phyloP scores from a whole-genome alignment of 2,888 invertebrate species.

The Epiblema foenella region DNA sequence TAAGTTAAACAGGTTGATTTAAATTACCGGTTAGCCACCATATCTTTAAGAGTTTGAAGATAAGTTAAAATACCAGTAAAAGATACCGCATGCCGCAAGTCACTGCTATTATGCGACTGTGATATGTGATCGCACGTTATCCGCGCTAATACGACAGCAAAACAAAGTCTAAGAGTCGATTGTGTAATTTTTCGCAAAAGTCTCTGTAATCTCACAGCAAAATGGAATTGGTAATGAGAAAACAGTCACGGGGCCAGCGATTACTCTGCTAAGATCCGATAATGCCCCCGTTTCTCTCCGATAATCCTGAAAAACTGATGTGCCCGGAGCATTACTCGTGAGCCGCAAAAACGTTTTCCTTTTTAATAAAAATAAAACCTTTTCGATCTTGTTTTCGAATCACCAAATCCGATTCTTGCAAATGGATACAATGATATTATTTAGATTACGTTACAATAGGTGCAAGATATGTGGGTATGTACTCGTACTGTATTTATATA shows the following conservation, averaged over 20 bases:
- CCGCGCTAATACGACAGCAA: background rate
- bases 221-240: constrained; percentile 74
- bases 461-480: background rate
- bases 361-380: constrained; percentile 70
- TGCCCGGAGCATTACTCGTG: constrained; percentile 61
- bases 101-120: background rate
- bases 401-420: constrained; percentile 26
- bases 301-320: constrained; percentile 80
- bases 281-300: constrained; percentile 78
- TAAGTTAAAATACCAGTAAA: no score
- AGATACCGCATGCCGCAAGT: no score
- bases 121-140: background rate
- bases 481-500: no score
- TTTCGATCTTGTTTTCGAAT: constrained; percentile 46
- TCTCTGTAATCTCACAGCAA: constrained; percentile 53
- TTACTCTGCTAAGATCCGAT: constrained; percentile 77
- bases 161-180: background rate
- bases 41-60: no score
- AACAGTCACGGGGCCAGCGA: constrained; percentile 67
- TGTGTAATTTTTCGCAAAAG: constrained; percentile 30
- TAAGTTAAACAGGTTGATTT: no score
- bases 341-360: constrained; percentile 64
- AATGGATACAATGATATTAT: constrained; percentile 35
- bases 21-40: no score
- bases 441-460: constrained; percentile 28